These are phyloP conservation scores for Lagopus leucura DNA, from an alignment of 2,113 vertebrate genomes.

Conservation along the genomic window DNA sequence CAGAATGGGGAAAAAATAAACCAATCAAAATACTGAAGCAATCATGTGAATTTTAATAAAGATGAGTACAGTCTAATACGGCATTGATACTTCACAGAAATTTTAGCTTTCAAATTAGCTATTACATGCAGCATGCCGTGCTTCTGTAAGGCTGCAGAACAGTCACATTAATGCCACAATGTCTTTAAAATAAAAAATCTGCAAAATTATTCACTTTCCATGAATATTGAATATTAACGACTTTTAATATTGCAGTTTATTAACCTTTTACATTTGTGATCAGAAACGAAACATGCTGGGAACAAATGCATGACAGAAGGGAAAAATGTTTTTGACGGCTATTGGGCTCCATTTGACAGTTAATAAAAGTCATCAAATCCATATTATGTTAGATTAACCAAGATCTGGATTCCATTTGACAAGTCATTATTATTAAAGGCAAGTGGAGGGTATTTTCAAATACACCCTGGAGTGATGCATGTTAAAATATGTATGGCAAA, in stretches of 20 bases:
- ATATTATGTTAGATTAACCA: slow-evolving; percentile 81
- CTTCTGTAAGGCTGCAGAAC: slow-evolving; percentile 60
- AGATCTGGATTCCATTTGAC: slow-evolving; percentile 83
- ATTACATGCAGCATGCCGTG: background rate
- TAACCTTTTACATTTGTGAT: slow-evolving; percentile 79
- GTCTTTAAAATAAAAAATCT: slow-evolving; percentile 68
- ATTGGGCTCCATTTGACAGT: slow-evolving; percentile 77
- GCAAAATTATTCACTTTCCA: slow-evolving; percentile 68
- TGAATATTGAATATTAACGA: slow-evolving; percentile 74
- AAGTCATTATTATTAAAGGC: slow-evolving; percentile 87
- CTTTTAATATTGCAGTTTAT: slow-evolving; percentile 71
- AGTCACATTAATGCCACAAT: slow-evolving; percentile 38
- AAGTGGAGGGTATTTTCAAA: slow-evolving; percentile 85
- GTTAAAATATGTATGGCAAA: slow-evolving; percentile 80
- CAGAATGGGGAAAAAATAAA: background rate
- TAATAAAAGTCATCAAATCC: slow-evolving; percentile 83
- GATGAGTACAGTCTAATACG: slow-evolving; percentile 28
- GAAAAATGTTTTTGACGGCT: slow-evolving; percentile 70
- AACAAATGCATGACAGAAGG: slow-evolving; percentile 73
- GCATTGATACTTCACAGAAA: slow-evolving; percentile 44
- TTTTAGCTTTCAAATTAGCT: slow-evolving; percentile 53
- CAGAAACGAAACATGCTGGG: slow-evolving; percentile 72
- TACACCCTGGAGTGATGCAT: slow-evolving; percentile 82
- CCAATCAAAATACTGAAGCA: slow-evolving; percentile 29
- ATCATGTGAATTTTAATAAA: slow-evolving; percentile 41